Base-by-base conservation (phyloP, 2,113 vertebrate species). In the Addax nasomaculatus region DNA sequence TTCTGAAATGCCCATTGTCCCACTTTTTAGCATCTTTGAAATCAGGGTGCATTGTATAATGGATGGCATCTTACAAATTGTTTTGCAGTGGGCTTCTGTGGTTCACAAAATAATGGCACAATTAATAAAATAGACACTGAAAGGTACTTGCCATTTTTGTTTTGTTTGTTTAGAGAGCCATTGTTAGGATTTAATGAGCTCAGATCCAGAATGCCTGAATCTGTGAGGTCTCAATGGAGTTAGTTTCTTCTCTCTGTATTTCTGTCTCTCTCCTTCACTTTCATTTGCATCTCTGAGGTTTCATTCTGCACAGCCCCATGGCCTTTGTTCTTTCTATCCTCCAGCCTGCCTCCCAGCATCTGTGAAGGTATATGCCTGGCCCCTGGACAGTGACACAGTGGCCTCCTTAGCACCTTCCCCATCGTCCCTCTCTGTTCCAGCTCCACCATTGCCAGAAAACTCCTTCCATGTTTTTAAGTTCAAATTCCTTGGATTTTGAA, bases 401-500 rank as follows among this genome's bases (percentile, higher is more conserved):
- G 13, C 12, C n/a, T 33, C 33, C 30, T 33, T 15, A 4, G 36
- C 17, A 3, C 25, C 45, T 3, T 25, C 16, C 16, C 6, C 1
- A 0, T 39, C 7, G 2, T 5, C 67, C 19, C 11, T 55, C 10
- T 81, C 76, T 1, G 2, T 13, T 58, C 19, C 11, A 7, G 86
- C 60, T 70, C 70, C 30, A 9, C n/a, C 29, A 43, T 53, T 67
- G 33, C 58, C 73, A 30, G 45, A 15, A 30, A 58, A 70, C 70
- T 60, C 51, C 30, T 85, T 53, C 45, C 45, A 25, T 7, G 12
- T 57, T 17, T 45, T 64, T 21, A 76, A 76, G 78, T 78, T 83
- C 64, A 64, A 89, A 51, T 89, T 70, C 51, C 64, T 79, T 80
- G 89, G 84, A 14, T 33, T 25, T 30, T 29, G 88, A 89, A 70